phyloP scores from a whole-genome alignment of 2,888 invertebrate species.

The Leptinotarsa juncta region DNA sequence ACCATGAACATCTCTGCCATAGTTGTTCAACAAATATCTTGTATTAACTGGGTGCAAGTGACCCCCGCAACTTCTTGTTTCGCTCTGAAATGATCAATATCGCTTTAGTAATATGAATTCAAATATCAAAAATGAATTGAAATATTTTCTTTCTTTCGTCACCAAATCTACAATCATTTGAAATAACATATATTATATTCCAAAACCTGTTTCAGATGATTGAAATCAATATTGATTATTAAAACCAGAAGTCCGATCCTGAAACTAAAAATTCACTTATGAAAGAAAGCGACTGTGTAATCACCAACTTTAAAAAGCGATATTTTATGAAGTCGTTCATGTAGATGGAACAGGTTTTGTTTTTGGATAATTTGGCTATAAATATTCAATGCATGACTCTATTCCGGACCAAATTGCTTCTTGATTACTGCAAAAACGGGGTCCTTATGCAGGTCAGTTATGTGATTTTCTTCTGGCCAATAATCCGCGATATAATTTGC shows the following conservation, averaged over 20 bases:
- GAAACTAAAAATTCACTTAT: slow-evolving; percentile 59
- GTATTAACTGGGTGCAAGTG: too few relatives aligned
- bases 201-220: too few relatives aligned
- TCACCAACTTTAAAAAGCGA: slow-evolving; percentile 58
- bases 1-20: too few relatives aligned
- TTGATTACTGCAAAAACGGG: slow-evolving; percentile 38
- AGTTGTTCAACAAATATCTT: too few relatives aligned
- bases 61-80: too few relatives aligned
- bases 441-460: slow-evolving; percentile 37
- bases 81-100: too few relatives aligned
- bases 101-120: too few relatives aligned
- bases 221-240: background rate
- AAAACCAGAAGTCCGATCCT: slow-evolving; percentile 28
- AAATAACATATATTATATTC: too few relatives aligned
- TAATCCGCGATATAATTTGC: slow-evolving; percentile 47
- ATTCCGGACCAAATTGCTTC: slow-evolving; percentile 39
- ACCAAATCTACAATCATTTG: too few relatives aligned
- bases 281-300: slow-evolving; percentile 56
- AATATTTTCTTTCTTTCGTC: too few relatives aligned
- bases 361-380: slow-evolving; percentile 38
- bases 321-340: slow-evolving; percentile 56
- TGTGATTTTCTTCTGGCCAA: slow-evolving; percentile 48
- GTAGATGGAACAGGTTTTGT: slow-evolving; percentile 51
- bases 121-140: too few relatives aligned
- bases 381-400: slow-evolving; percentile 37